These are phyloP conservation scores for Hybos culiciformis DNA, from an alignment of 2,888 invertebrate species.

Conservation along the genomic window DNA sequence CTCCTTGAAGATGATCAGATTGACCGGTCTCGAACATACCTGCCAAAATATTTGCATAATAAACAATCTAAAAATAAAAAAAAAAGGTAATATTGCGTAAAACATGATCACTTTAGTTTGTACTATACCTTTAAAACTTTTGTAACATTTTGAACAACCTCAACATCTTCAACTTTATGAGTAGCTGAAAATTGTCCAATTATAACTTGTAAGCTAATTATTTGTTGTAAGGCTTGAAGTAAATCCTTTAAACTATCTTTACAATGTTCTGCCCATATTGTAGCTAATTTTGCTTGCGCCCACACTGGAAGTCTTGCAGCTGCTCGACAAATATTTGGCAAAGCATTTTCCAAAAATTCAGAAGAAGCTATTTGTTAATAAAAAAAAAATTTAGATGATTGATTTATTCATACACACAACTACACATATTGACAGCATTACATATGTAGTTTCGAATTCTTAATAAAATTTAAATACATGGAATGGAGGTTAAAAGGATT, in stretches of 20 bases:
- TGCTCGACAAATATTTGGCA: slow-evolving; percentile 66
- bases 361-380: slow-evolving; percentile 43
- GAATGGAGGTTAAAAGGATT: too few relatives aligned
- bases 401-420: too few relatives aligned
- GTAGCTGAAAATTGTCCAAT: slow-evolving; percentile 57
- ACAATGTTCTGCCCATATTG: slow-evolving; percentile 62
- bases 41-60: slow-evolving; percentile 77
- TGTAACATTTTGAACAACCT: slow-evolving; percentile 68
- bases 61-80: slow-evolving; percentile 48
- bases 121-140: slow-evolving; percentile 67
- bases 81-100: too few relatives aligned
- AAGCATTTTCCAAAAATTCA: slow-evolving; percentile 69
- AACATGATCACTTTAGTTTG: too few relatives aligned
- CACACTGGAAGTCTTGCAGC: slow-evolving; percentile 54
- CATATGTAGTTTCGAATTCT: slow-evolving; percentile 18
- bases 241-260: slow-evolving; percentile 50
- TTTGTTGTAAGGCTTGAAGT: slow-evolving; percentile 68
- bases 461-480: slow-evolving; percentile 62
- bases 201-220: slow-evolving; percentile 74
- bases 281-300: slow-evolving; percentile 67
- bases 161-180: slow-evolving; percentile 72
- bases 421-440: too few relatives aligned
- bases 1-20: too few relatives aligned
- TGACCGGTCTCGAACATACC: slow-evolving; percentile 55
- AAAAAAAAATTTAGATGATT: slow-evolving; percentile 15